phyloP scores from a whole-genome alignment of 2,797 vertebrate genomes.

The Eleutherodactylus coqui region DNA sequence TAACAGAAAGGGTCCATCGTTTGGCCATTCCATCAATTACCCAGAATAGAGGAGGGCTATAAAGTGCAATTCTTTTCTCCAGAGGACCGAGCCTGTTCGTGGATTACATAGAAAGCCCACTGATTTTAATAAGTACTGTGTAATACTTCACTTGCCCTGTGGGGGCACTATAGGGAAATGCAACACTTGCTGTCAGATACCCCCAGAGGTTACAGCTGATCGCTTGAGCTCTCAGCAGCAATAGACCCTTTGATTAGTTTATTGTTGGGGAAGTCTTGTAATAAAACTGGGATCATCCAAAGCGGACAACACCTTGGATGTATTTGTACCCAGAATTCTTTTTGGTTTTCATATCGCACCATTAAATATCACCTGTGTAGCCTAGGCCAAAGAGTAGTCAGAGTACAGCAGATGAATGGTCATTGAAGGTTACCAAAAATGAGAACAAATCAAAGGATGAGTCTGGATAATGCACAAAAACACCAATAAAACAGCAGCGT shows the following conservation, averaged over 20 bases:
- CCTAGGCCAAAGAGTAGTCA: slow-evolving; percentile 67
- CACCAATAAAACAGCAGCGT: slow-evolving; percentile 66
- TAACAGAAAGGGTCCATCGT: not conserved
- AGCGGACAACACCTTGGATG: not conserved
- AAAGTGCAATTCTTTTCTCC: not conserved
- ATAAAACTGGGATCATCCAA: not conserved
- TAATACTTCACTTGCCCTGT: slow-evolving; percentile 1
- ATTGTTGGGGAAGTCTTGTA: not conserved
- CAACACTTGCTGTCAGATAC: not conserved
- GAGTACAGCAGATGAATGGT: slow-evolving; percentile 71
- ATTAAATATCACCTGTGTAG: not conserved
- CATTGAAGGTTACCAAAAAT: slow-evolving; percentile 70
- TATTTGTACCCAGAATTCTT: not conserved
- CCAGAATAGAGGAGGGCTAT: no score
- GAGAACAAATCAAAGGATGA: slow-evolving; percentile 65
- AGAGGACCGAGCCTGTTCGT: not conserved
- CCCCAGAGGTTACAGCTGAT: not conserved
- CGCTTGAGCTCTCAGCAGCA: not conserved
- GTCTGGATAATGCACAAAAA: slow-evolving; percentile 32
- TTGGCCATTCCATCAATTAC: not conserved
- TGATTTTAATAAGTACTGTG: not conserved
- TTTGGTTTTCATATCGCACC: not conserved
- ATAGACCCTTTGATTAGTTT: not conserved
- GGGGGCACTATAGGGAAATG: not conserved
- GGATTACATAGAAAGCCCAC: no score